Evolutionary conservation across 2,888 invertebrate species (phyloP).

Genomic region (Tanytarsus gracilentus): DNA sequence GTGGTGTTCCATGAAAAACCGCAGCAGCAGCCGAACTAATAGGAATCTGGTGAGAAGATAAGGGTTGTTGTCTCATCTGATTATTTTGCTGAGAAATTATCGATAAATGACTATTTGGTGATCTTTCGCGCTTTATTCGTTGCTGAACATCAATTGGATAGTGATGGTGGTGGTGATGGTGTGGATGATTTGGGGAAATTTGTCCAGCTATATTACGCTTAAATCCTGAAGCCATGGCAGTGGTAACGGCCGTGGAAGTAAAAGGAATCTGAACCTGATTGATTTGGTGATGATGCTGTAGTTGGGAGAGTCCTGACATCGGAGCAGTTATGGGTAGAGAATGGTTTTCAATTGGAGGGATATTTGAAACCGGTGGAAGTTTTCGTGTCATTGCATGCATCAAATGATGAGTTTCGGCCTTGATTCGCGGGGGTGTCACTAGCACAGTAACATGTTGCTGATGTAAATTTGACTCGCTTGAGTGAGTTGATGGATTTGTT

Average conservation of each 20-base stretch:
- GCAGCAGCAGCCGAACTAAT: constrained; percentile 37
- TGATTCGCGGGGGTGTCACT: constrained; percentile 46
- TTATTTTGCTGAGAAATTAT: constrained; percentile 20
- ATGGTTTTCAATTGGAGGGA: neutral
- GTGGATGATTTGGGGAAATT: constrained; percentile 26
- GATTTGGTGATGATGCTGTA: constrained; percentile 28
- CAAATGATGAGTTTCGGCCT: constrained; percentile 38
- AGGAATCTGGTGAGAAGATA: constrained; percentile 35
- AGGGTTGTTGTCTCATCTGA: constrained; percentile 26
- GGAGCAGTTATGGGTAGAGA: constrained; percentile 20
- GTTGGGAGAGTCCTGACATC: constrained; percentile 21
- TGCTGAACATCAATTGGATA: constrained; percentile 32
- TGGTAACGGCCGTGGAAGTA: constrained; percentile 23
- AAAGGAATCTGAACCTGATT: constrained; percentile 31
- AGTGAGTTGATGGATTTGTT: constrained; percentile 36
- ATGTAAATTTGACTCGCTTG: constrained; percentile 34
- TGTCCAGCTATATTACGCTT: constrained; percentile 28
- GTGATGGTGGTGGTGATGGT: no score
- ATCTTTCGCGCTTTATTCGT: constrained; percentile 31
- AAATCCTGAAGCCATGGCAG: constrained; percentile 11
- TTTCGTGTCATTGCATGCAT: constrained; percentile 31
- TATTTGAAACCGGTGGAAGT: constrained; percentile 31
- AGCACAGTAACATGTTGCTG: constrained; percentile 44
- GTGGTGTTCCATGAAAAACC: constrained; percentile 37
- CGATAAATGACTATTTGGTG: constrained; percentile 28